Evolutionary conservation across 2,888 invertebrate genomes (phyloP), one percentile per base, ranked within the genome.

Genomic region (Cheilosia vulpina): DNA sequence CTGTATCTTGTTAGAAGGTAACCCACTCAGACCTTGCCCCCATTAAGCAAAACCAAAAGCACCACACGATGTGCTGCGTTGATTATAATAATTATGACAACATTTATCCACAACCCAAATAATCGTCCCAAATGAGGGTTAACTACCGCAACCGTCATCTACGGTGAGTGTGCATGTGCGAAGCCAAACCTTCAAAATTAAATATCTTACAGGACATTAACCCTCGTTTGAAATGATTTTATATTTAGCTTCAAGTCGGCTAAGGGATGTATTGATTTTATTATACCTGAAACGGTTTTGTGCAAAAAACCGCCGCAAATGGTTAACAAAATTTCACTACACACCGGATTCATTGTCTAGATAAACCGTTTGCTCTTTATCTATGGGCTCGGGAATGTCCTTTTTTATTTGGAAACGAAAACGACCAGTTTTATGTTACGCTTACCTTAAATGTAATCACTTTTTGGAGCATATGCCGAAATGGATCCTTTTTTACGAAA

Each of bases 201-300:
- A 68, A 76, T 66, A 58, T 76, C 60, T 68, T 34, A 31, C 76
- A 66, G 66, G 34, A 68, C 76, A 76, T 68, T 76, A 76, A 60
- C 68, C 76, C 53, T 17, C 7, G 38, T 50, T 66, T 60, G 68
- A 31, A 66, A 76, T 2, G 50, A 58, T 58, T 31, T 66, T 68
- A 60, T 52, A 43, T 68, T 58, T 58, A 53, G 65, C 65, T 60
- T 43, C 43, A 50, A 43, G 60, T 9, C 15, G 52, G 19, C 34
- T 52, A 17, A 38, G 53, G 43, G 58, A 60, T 60, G 68, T 60
- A 76, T 68, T 68, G 66, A 76, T 68, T 60, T 68, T 66, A 60
- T 53, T 76, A 71, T 38, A 58, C 76, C 76, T 60, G 41, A 24
- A 76, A 68, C 21, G 57, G 41, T 41, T 47, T 66, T 57, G 38